Conservation (phyloP, 2,888 invertebrate genomes). For the Enchytraeus crypticus region DNA sequence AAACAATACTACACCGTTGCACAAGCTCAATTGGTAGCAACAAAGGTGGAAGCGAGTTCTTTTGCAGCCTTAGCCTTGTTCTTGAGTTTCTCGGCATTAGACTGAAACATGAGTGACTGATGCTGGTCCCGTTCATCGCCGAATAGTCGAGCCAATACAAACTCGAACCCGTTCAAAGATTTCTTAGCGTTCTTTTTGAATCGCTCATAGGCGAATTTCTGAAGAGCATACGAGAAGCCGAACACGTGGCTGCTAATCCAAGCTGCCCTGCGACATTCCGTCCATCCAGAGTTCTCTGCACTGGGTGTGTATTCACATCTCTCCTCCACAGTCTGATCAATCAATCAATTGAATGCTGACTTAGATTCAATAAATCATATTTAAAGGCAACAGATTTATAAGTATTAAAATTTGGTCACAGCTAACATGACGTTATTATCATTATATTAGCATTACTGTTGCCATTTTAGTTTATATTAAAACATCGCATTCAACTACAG, state of each 20-base stretch:
- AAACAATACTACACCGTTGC: too few species aligned
- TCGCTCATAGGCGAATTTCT: constrained; percentile 78
- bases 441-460: too few species aligned
- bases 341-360: not conserved
- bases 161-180: constrained; percentile 75
- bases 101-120: constrained; percentile 4
- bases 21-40: constrained; percentile 9
- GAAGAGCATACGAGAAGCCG: constrained; percentile 77
- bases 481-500: too few species aligned
- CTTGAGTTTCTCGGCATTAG: constrained; percentile 20
- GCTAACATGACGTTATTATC: not conserved
- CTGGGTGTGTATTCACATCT: constrained; percentile 73
- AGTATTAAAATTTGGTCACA: not conserved
- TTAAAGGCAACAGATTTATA: not conserved
- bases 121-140: not conserved
- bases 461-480: too few species aligned
- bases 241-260: constrained; percentile 82
- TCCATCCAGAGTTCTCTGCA: constrained; percentile 63
- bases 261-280: constrained; percentile 70
- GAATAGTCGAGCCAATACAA: constrained; percentile 52
- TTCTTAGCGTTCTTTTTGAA: constrained; percentile 77
- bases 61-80: constrained; percentile 21
- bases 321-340: constrained; percentile 76
- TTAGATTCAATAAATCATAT: not conserved
- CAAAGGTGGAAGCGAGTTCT: constrained; percentile 18